Base-by-base conservation (phyloP, 2,888 invertebrate species). In the Leuctra nigra region DNA sequence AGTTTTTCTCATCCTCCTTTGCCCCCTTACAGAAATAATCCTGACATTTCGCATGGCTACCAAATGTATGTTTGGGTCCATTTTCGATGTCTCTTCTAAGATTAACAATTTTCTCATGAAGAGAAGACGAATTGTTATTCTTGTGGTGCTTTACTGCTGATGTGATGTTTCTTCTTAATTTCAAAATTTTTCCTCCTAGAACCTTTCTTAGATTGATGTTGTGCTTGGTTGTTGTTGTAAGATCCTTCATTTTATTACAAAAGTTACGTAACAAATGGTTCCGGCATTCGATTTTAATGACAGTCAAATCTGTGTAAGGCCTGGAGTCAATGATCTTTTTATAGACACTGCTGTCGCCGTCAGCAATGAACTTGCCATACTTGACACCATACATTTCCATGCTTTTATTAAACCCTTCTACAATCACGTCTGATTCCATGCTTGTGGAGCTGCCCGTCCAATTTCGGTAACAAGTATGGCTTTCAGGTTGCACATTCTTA, bases 231-330 rank as follows among this genome's bases (percentile, higher is more conserved):
- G 4, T 55, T 33, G 24, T 55, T 14, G 52, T 24, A 11, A 56
- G 25, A 20, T 52, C 56, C 2, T 25, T 41, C 7, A 56, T 35
- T 41, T 56, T 56, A 11, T 58, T 52, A 33, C 56, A 54, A 18
- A 46, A 59, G 20, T 59, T 59, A 25, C 59, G 47, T 7, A 59
- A 54, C n/a, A 59, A 41, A 14, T 57, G 59, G 55, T 60, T 61
- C 18, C 55, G 47, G 52, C 59, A 61, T 36, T 61, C 59, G 24
- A 61, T 56, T 38, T 61, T 62, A 24, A 57, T 48, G 1, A 56
- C 60, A 11, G 61, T 57, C 48, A 56, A 56, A 22, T 57, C 48
- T 13, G 50, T 23, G 47, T 65, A 63, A 14, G 61, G 63, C 44
- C 59, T 46, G 4, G 50, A 41, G 29, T 55, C 44, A n/a, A 54